phyloP scores from a whole-genome alignment of 2,113 vertebrate genomes.

The Puffinus mauretanicus region DNA sequence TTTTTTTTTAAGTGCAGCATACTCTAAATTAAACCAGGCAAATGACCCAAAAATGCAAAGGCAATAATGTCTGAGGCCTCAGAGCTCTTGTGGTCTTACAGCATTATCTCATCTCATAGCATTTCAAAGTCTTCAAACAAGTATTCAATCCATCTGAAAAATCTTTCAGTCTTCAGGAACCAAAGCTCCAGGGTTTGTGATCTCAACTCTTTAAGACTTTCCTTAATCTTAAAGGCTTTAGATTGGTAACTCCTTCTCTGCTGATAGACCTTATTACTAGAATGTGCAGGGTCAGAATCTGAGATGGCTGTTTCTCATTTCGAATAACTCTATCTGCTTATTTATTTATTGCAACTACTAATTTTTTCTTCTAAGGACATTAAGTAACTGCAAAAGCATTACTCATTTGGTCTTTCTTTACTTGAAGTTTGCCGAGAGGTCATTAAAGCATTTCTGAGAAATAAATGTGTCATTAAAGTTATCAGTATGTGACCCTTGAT shows the following conservation, averaged over 20 bases:
- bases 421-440: neutral
- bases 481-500: neutral
- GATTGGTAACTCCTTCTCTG: neutral
- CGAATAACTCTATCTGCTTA: neutral
- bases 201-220: neutral
- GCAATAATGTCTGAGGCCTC: neutral
- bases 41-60: neutral
- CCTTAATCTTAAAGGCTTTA: slow-evolving; percentile 24
- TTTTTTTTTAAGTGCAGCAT: neutral
- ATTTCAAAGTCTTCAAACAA: slow-evolving; percentile 31
- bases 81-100: neutral
- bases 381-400: neutral
- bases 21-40: neutral
- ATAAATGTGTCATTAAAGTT: neutral
- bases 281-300: neutral
- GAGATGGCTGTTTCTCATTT: neutral
- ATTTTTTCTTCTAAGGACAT: neutral
- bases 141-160: neutral
- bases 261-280: neutral
- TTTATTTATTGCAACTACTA: slow-evolving; percentile 12
- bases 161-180: neutral
- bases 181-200: slow-evolving; percentile 18
- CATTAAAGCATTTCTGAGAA: neutral
- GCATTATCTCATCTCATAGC: neutral
- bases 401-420: neutral